A percentile compares a stretch with the other conserved stretches of the same genome.
These are phyloP conservation scores for Pectinophora gossypiella DNA, from an alignment of 1,140 invertebrate genomes.

Conservation along the genomic window DNA sequence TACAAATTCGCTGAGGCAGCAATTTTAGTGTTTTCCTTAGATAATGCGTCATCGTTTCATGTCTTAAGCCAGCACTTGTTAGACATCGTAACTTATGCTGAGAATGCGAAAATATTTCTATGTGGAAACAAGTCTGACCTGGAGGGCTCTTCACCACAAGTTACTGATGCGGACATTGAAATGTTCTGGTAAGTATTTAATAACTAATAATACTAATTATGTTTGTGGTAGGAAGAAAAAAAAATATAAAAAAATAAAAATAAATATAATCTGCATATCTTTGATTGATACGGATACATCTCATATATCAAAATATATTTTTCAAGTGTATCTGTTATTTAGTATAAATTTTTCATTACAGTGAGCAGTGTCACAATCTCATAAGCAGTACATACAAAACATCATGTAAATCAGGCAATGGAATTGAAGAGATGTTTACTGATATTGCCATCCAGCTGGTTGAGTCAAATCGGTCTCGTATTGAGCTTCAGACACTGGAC, in stretches of 20 bases:
- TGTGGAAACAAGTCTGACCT: constrained; percentile 94
- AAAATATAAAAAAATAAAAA: neutral
- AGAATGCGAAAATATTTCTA: constrained; percentile 95
- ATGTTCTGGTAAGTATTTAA: constrained; percentile 83
- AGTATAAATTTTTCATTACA: constrained; percentile 54
- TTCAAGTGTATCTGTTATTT: no score
- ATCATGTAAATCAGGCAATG: constrained; percentile 92
- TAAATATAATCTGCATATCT: no score
- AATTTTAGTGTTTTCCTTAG: constrained; percentile 91
- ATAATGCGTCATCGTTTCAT: constrained; percentile 94
- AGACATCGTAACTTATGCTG: constrained; percentile 93
- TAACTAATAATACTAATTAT: neutral
- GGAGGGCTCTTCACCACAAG: constrained; percentile 82
- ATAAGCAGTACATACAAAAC: constrained; percentile 93
- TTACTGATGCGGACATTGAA: constrained; percentile 93
- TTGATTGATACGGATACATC: no score
- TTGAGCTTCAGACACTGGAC: constrained; percentile 87
- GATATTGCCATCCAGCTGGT: constrained; percentile 89
- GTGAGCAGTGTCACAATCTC: constrained; percentile 93
- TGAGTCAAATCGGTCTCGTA: constrained; percentile 85
- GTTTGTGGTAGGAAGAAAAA: neutral
- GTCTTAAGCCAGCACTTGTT: constrained; percentile 92
- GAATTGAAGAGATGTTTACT: constrained; percentile 93
- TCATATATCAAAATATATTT: no score
- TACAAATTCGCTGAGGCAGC: constrained; percentile 96